phyloP scores from a whole-genome alignment of 2,888 invertebrate genomes.

The Rugalucina vietnamica region DNA sequence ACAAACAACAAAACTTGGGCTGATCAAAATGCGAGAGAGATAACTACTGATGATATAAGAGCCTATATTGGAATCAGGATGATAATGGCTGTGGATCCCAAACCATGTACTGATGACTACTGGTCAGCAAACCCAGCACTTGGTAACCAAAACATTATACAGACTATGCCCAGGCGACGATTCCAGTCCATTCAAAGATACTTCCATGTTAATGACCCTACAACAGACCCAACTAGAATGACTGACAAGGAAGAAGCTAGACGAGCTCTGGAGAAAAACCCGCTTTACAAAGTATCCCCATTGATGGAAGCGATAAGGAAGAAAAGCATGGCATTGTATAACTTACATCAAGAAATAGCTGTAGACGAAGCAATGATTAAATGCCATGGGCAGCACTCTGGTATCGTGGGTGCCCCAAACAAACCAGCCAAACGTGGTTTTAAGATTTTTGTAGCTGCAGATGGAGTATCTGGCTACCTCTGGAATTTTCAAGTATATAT shows the following conservation, averaged over 20 bases:
- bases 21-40: background rate
- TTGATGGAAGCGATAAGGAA: conserved; percentile 30
- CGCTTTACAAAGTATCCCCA: conserved; percentile 36
- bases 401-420: conserved; percentile 37
- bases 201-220: conserved; percentile 27
- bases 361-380: conserved; percentile 43
- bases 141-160: conserved; percentile 10
- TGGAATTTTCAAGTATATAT: conserved; percentile 16
- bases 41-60: background rate
- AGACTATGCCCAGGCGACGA: conserved; percentile 16
- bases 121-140: conserved; percentile 24
- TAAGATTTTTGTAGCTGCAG: conserved; percentile 29
- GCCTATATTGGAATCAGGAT: background rate
- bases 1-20: background rate
- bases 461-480: conserved; percentile 25
- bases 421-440: conserved; percentile 37
- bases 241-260: background rate
- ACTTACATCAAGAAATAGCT: conserved; percentile 16
- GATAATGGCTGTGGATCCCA: conserved; percentile 17
- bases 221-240: conserved; percentile 11
- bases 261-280: conserved; percentile 4
- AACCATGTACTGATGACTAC: conserved; percentile 2
- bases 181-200: conserved; percentile 19
- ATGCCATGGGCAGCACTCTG: conserved; percentile 34
- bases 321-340: conserved; percentile 16